Base-by-base conservation (phyloP, 2,888 invertebrate species). In the Agonopterix heracliana region DNA sequence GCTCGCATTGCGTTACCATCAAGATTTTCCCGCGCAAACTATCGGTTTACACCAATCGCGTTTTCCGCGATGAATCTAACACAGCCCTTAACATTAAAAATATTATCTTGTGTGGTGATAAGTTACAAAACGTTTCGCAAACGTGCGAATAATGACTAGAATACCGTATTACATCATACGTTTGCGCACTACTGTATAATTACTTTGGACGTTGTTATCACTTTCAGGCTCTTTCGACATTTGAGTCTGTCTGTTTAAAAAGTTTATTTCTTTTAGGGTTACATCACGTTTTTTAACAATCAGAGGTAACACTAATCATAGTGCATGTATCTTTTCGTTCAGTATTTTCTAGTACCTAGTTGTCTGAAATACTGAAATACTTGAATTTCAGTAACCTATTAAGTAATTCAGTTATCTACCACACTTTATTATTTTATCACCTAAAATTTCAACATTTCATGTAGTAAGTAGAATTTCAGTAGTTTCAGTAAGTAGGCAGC, bases 11-110 rank as follows among this genome's bases (percentile, higher is more conserved):
- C 14, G 44, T 35, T 35, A 36, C 41, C 10, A 34, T n/a, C 11
- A 11, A n/a, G 34, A 53, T 47, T 53, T 56, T 53, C 57, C 54
- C 63, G 61, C 59, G 58, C 46, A 55, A 57, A 55, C 36, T 49
- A 41, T 45, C 52, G 53, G 48, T 43, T 26, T 35, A 34, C 14
- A 12, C 17, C 36, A 46, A 43, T 11, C 38, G 9, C 17, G 9
- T 38, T 14, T 38, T 26, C 26, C 26, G 26, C 26, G 26, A 26
- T 26, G 26, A 26, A 26, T 26, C 26, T 26, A 26, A 38, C 11
- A 9, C 9, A 36, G 9, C n/a, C 12, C 1, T 10, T 41, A 9
- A 46, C 12, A 41, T 26, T 26, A 26, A 41, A 17, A 41, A 40
- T 40, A 44, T 41, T 44, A 48, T 34, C 10, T 34, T 8, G 17